Evolutionary conservation across 2,797 vertebrate species (phyloP).

Genomic region (Hafferia zeledoni): DNA sequence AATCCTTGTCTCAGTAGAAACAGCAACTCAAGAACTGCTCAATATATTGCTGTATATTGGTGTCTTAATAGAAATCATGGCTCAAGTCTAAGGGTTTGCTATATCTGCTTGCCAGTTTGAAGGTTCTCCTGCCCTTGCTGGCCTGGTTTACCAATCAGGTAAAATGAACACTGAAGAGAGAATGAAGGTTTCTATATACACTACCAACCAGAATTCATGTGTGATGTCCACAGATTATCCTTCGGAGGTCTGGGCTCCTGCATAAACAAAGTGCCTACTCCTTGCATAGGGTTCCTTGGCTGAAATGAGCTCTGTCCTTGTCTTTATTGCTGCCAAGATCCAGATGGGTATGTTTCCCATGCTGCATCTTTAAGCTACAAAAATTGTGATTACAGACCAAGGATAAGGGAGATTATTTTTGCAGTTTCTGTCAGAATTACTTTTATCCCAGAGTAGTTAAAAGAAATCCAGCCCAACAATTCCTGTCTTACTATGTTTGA

Average conservation of each 20-base stretch:
- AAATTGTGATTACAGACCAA: neutral
- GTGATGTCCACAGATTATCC: neutral
- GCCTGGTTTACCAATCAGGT: neutral
- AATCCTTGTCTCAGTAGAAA: neutral
- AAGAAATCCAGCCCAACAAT: neutral
- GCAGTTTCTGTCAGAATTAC: neutral
- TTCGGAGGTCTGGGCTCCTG: neutral
- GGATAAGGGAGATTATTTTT: neutral
- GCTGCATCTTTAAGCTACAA: neutral
- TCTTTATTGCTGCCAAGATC: neutral
- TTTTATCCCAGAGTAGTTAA: neutral
- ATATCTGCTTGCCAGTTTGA: neutral
- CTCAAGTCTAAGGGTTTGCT: neutral
- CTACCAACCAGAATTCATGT: too few species aligned
- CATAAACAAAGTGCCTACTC: neutral
- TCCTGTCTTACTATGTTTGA: neutral
- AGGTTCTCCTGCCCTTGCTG: neutral
- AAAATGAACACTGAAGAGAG: neutral
- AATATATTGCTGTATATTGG: neutral
- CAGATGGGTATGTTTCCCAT: neutral
- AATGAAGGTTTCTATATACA: neutral
- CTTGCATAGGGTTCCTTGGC: neutral
- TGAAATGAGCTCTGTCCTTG: neutral
- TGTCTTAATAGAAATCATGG: neutral
- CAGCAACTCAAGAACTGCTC: neutral